Conservation (phyloP, 2,113 vertebrate genomes). For the Loxodonta africana region DNA sequence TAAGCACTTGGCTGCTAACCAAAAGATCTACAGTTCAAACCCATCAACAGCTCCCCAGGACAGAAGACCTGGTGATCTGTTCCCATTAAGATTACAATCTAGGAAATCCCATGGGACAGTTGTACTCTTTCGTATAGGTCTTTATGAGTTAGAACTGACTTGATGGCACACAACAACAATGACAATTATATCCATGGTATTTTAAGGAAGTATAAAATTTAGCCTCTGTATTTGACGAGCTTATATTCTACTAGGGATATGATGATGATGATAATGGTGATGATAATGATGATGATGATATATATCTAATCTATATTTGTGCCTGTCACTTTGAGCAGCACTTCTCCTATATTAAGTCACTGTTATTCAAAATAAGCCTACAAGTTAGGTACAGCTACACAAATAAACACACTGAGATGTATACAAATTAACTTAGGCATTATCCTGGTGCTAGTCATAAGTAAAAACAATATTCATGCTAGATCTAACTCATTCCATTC, state of each 20-base stretch:
- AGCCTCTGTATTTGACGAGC: neutral
- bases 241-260: neutral
- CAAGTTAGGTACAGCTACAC: neutral
- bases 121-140: no score
- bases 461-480: neutral
- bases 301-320: neutral
- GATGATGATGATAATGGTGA: neutral
- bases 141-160: no score
- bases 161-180: no score
- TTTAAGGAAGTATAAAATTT: neutral
- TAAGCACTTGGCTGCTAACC: no score
- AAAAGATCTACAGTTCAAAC: no score
- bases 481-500: neutral
- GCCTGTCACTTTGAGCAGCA: neutral
- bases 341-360: neutral
- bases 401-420: neutral
- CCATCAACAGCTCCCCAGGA: no score
- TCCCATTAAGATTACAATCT: no score
- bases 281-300: no score
- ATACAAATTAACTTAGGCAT: neutral
- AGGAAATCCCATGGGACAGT: no score
- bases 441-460: neutral
- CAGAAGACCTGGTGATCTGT: no score
- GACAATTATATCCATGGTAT: neutral
- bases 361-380: neutral